A percentile compares a stretch with the other conserved stretches of the same genome.
phyloP scores from a whole-genome alignment of 2,888 invertebrate species.

The Luperina testacea region DNA sequence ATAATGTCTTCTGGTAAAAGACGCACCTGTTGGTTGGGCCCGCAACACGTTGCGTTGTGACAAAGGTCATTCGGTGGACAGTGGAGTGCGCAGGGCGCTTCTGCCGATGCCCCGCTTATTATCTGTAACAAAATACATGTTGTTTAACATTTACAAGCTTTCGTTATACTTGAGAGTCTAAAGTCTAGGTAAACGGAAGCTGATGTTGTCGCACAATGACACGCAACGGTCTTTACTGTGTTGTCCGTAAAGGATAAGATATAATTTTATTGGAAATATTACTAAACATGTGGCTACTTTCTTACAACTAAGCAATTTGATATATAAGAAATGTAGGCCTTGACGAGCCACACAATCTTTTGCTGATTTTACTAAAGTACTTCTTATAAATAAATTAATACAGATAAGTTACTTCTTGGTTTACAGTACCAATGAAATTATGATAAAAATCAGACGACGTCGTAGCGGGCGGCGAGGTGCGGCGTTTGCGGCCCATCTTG shows the following conservation, averaged over 20 bases:
- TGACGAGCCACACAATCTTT: neutral
- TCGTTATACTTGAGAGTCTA: neutral
- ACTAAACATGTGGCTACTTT: neutral
- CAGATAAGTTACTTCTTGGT: neutral
- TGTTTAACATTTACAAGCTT: neutral
- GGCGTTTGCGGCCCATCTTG: neutral
- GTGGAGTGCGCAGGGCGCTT: constrained; percentile 94
- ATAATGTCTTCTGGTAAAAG: constrained; percentile 62
- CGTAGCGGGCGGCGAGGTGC: neutral
- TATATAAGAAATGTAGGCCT: neutral
- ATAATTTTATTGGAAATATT: neutral
- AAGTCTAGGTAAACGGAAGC: neutral
- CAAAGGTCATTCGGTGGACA: constrained; percentile 96
- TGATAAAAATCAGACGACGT: neutral
- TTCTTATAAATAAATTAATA: neutral
- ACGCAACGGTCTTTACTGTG: neutral
- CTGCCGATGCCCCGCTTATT: constrained; percentile 86
- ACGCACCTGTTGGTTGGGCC: constrained; percentile 94
- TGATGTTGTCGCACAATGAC: neutral
- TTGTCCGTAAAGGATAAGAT: neutral
- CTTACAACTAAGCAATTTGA: neutral
- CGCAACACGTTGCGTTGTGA: constrained; percentile 96
- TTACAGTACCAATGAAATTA: neutral
- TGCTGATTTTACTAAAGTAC: neutral
- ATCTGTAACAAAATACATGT: constrained; percentile 67